These are phyloP conservation scores for Drosophila aff. DNA, from an alignment of 1,140 invertebrate species.

Conservation along the genomic window DNA sequence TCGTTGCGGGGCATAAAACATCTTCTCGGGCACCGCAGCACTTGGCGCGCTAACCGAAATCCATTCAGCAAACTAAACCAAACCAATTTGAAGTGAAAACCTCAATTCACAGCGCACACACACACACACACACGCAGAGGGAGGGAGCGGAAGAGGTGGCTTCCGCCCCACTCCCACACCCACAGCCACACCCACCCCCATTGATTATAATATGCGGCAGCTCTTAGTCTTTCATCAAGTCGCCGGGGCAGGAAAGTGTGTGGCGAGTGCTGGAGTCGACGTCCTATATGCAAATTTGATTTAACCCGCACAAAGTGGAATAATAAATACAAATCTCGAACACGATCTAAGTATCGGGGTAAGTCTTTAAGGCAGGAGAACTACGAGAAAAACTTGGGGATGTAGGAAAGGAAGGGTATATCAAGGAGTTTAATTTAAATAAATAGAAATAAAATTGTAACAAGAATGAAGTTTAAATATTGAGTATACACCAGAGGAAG, in stretches of 20 bases:
- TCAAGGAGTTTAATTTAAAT: background rate
- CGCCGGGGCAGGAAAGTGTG: conserved; percentile 9
- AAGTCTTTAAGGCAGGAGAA: conserved; percentile 6
- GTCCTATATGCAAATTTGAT: conserved; percentile 69
- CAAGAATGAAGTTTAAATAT: background rate
- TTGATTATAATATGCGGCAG: conserved; percentile 64
- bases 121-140: conserved; percentile 5
- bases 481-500: no score
- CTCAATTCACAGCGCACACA: conserved; percentile 54
- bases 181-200: conserved; percentile 20
- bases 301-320: conserved; percentile 65
- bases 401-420: no score
- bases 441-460: background rate
- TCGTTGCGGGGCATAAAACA: conserved; percentile 24
- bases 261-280: conserved; percentile 26
- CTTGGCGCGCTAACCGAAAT: conserved; percentile 60
- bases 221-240: conserved; percentile 63
- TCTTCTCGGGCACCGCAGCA: conserved; percentile 41
- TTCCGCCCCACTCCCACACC: background rate
- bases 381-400: no score
- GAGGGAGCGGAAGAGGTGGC: background rate
- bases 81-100: conserved; percentile 70
- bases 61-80: conserved; percentile 72
- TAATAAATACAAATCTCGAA: conserved; percentile 65
- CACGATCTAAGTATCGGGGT: conserved; percentile 39